Evolutionary conservation across 2,888 invertebrate genomes (phyloP), one percentile per base, ranked within the genome.

Genomic region (Oscheius sp.): DNA sequence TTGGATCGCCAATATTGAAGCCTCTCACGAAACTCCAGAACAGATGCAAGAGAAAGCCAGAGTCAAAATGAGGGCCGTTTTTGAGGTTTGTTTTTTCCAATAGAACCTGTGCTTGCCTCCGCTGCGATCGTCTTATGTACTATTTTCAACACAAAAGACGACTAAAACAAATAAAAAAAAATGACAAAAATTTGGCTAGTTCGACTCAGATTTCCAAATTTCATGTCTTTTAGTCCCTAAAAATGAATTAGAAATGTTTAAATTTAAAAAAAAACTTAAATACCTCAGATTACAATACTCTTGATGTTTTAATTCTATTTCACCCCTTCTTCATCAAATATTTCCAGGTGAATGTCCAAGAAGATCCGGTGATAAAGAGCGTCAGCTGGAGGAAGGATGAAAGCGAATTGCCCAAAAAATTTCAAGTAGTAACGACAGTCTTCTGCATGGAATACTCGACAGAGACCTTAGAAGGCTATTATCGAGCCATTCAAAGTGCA

Each of bases 361-460:
- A 74, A 15, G 65, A 65, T 1, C 75, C 78, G 27, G 83, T 84
- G 2, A 74, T 85, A n/a, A 78, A 78, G 64, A 70, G 70, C 8
- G 70, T 79, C 12, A 72, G 73, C 46, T 85, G 79, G 79, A 76
- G 73, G 42, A 34, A 42, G 39, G 65, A 75, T 23, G 69, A 71
- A 0, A 4, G n/a, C 0, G 58, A 67, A n/a, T 55, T 85, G 4
- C 85, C 85, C 0, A 53, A 73, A 33, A 81, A 85, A 57, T 85
- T 85, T 69, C 83, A 85, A 65, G 80, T 84, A 15, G 84, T 85
- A 2, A 74, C 82, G 3, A 83, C 84, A 2, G 80, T 85, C 1
- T 85, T 86, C 73, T 85, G 85, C 63, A 71, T 85, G 50, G 85
- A 85, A 69, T 85, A 85, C 70, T 82, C 84, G 0, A 78, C 75